Percentiles rank a stretch among this genome's conserved stretches.
Conservation (phyloP, 1,140 invertebrate species). For the Geopemphigus sp. region DNA sequence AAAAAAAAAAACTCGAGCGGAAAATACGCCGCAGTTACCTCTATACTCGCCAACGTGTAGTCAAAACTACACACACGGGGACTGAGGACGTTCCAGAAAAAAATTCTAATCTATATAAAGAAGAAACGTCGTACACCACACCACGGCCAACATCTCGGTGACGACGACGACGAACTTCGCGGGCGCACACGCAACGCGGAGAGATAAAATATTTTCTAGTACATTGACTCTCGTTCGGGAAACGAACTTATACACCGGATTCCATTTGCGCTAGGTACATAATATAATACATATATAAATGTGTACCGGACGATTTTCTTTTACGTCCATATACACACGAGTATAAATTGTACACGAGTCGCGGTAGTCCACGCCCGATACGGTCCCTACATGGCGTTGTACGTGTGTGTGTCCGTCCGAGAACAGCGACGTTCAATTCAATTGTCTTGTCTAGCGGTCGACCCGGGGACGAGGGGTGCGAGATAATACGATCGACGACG, state of each 20-base stretch:
- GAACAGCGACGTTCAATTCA: conserved; percentile 14
- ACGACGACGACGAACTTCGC: too few relatives aligned
- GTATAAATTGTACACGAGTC: neutral
- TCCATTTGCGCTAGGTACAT: conserved; percentile 7
- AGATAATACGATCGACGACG: neutral
- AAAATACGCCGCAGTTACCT: too few relatives aligned
- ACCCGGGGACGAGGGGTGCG: neutral
- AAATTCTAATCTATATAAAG: neutral
- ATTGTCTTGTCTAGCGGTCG: conserved; percentile 4
- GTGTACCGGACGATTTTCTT: conserved; percentile 17
- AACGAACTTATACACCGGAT: conserved; percentile 17
- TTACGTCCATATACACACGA: neutral
- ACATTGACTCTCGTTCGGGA: conserved; percentile 31
- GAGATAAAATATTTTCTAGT: conserved; percentile 41
- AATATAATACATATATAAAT: neutral
- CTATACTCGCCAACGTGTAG: too few relatives aligned
- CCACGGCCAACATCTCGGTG: too few relatives aligned
- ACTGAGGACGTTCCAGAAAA: too few relatives aligned
- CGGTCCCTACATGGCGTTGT: neutral
- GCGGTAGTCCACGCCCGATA: neutral
- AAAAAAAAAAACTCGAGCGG: too few relatives aligned
- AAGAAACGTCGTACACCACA: neutral
- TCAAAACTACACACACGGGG: too few relatives aligned
- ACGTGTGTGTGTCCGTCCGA: too few relatives aligned
- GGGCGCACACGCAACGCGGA: neutral